phyloP scores from a whole-genome alignment of 2,113 vertebrate genomes.

The Lanius ludovicianus region DNA sequence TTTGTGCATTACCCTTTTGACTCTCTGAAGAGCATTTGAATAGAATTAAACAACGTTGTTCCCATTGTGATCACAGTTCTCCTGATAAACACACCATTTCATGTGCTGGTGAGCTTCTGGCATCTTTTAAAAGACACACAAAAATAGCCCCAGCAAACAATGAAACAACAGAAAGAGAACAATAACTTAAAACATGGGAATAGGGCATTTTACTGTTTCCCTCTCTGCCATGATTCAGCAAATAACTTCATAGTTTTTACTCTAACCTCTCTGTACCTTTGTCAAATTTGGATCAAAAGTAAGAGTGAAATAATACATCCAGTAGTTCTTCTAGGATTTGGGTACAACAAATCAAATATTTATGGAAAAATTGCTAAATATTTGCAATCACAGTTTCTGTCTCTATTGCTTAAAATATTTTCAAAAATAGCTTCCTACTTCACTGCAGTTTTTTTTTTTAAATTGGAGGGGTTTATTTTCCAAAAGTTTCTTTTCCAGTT shows the following conservation, averaged over 20 bases:
- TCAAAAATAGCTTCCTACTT: constrained; percentile 15
- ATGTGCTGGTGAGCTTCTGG: not conserved
- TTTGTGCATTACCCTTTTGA: not conserved
- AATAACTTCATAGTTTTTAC: constrained; percentile 22
- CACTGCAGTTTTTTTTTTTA: constrained; percentile 12
- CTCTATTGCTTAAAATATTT: not conserved
- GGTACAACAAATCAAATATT: not conserved
- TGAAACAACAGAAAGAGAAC: not conserved
- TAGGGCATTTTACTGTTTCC: not conserved
- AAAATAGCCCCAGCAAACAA: not conserved
- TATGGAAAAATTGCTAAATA: constrained; percentile 35
- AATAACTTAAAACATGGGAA: not conserved
- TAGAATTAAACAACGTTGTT: not conserved
- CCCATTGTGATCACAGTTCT: not conserved
- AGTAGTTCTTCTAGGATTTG: not conserved
- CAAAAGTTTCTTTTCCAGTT: constrained; percentile 33
- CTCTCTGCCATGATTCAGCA: not conserved
- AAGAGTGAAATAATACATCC: not conserved
- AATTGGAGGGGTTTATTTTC: constrained; percentile 12
- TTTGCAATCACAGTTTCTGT: constrained; percentile 39
- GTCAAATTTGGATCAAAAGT: constrained; percentile 6
- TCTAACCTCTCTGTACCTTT: not conserved
- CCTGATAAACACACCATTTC: not conserved
- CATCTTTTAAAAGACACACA: constrained; percentile 3
- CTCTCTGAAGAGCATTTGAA: constrained; percentile 1